phyloP scores from a whole-genome alignment of 2,113 vertebrate genomes.

The Spermophilus dauricus region DNA sequence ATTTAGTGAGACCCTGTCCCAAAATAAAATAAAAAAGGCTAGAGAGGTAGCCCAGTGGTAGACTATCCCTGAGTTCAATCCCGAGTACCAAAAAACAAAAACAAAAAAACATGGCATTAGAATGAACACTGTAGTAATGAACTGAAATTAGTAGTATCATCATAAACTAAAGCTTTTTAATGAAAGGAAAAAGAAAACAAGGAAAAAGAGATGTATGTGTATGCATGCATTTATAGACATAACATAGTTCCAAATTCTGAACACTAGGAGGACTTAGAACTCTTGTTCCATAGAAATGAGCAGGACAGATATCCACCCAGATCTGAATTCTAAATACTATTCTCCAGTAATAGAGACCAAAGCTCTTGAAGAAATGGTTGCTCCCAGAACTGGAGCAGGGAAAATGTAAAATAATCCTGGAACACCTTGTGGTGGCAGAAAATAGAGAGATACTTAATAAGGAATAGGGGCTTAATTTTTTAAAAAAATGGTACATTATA shows the following conservation, averaged over 20 bases:
- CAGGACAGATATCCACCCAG: background rate
- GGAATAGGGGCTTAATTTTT: too few species aligned
- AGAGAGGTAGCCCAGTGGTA: too few species aligned
- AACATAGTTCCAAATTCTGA: conserved; percentile 18
- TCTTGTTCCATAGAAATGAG: background rate
- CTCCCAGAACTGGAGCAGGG: background rate
- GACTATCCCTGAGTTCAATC: too few species aligned
- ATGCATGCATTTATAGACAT: background rate
- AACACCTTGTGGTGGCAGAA: background rate
- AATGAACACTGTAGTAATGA: background rate
- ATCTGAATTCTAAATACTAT: conserved; percentile 58
- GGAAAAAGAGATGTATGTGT: too few species aligned
- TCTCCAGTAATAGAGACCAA: background rate
- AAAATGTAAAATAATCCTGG: background rate
- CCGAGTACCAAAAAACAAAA: too few species aligned
- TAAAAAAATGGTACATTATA: too few species aligned
- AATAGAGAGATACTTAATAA: background rate
- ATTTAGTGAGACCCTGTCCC: too few species aligned
- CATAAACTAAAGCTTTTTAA: background rate
- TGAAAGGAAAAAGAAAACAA: too few species aligned
- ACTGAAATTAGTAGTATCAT: background rate
- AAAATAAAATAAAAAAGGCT: too few species aligned
- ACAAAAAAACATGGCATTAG: background rate
- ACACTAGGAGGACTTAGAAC: background rate
- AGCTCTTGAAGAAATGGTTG: background rate